phyloP scores from a whole-genome alignment of 2,888 invertebrate genomes.

The Apodemia mormo region DNA sequence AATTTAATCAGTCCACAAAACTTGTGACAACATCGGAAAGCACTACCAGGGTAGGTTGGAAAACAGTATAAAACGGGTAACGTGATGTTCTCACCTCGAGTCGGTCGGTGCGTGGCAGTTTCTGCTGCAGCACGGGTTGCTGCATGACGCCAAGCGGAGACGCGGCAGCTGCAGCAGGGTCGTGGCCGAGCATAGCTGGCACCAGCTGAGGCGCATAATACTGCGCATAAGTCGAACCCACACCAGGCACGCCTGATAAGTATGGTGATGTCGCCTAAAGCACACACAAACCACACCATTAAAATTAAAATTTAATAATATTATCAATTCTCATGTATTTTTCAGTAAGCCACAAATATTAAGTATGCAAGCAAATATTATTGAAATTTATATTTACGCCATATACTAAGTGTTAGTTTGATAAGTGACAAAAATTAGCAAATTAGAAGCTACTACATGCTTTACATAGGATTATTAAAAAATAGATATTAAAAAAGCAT shows the following conservation, averaged over 20 bases:
- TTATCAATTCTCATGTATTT: background rate
- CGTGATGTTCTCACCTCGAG: conserved; percentile 90
- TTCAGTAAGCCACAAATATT: background rate
- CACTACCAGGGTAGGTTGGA: conserved; percentile 55
- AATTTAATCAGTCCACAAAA: conserved; percentile 34
- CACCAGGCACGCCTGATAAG: conserved; percentile 94
- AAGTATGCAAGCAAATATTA: background rate
- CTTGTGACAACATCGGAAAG: conserved; percentile 61
- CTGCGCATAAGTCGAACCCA: conserved; percentile 94
- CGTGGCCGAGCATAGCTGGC: conserved; percentile 94
- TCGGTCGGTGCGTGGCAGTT: conserved; percentile 96
- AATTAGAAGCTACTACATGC: conserved; percentile 67
- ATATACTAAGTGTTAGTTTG: conserved; percentile 13
- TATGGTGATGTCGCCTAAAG: conserved; percentile 94
- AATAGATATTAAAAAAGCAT: conserved; percentile 55
- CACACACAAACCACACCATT: conserved; percentile 26
- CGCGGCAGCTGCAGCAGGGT: conserved; percentile 88
- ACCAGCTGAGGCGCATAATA: conserved; percentile 95
- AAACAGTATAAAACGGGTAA: conserved; percentile 50
- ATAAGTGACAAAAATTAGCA: conserved; percentile 39
- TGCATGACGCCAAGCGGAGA: conserved; percentile 93
- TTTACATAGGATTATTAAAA: conserved; percentile 60
- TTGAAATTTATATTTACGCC: background rate
- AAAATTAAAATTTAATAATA: background rate
- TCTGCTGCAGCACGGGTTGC: conserved; percentile 94